Evolutionary conservation across 2,888 invertebrate species (phyloP), one percentile per base, ranked within the genome.

Genomic region (Steinernema carpocapsae): DNA sequence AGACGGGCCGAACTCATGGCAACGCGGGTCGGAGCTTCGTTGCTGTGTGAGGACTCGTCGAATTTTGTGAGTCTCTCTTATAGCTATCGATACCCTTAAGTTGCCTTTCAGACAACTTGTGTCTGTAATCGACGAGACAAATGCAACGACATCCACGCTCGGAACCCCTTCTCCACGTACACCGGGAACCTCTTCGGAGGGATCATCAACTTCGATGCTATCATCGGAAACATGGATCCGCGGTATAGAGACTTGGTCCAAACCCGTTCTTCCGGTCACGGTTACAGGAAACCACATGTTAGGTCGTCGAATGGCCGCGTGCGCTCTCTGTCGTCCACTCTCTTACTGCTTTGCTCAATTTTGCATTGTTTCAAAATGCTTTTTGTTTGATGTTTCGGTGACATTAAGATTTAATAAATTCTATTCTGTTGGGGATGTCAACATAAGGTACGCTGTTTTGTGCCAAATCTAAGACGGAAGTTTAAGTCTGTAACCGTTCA

Each of bases 41-140:
- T 83, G 17, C 76, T 83, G 10, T 83, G 83, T 59, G 83, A 83
- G 64, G 83, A 83, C 75, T 78, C 80, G 10, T 82, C 81, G 76
- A 83, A 83, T 64, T 64, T 32, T 64, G 64, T 64, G 29, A 64
- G 37, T 17, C 2, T 24, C 19, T 2, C 4, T 4, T 6, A 22
- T 14, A 19, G 22, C 2, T 2, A 22, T 14, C 26, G 26, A 17
- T 32, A 26, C 32, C 14, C 12, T 17, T 3, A 3, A n/a, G 12
- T 17, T 17, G 10, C 17, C 37, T 32, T 64, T 6, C 80, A 83
- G 56, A 83, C 83, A 14, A 83, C 83, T 42, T 83, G 83, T 71
- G 77, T 83, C 43, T 83, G 83, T 52, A 83, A 83, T 71, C 32
- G 83, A 70, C 74, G 83, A n/a, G 82, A 82, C 74, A 82, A 82